Evolutionary conservation across 1,140 invertebrate genomes (phyloP), one percentile per base, ranked within the genome.

Genomic region (Drosophila ogumai): DNA sequence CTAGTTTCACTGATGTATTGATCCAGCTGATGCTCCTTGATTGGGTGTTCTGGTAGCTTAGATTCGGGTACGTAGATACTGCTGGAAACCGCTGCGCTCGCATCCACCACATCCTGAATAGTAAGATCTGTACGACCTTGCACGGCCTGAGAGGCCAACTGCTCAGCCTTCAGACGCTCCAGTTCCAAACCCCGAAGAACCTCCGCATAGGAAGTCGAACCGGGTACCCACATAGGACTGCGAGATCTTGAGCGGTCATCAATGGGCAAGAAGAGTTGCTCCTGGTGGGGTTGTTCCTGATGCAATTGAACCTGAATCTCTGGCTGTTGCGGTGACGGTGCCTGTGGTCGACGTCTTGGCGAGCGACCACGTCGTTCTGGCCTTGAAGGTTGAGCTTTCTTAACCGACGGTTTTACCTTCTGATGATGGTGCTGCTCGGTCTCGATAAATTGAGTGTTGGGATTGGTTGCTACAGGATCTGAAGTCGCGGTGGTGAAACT

Each of bases 161-260:
- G 66, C 25, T 81, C 90, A 7, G 86, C 85, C 36, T 75, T 72
- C 19, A 90, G 44, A 1, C 91, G 85, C 55, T 91, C 88, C 17
- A 92, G 34, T 79, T 93, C 93, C 44, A 93, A 90, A 49, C 96
- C 96, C 54, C 94, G 94, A 10, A 97, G 93, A 64, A 97, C 95
- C 91, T 97, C 96, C 7, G 96, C 96, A 90, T 97, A 97, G 32
- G 96, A 95, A 13, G 95, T 95, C 12, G 95, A 95, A 34, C 96
- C 96, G 0, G 95, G 95, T 9, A 93, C 82, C 96, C 96, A 96
- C 69, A 96, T 94, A 15, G 96, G 96, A 92, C 96, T 96, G 13
- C 94, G 94, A 4, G 96, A 96, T 69, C 95, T 93, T 17, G 91
- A 91, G 66, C 94, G 91, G 41, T 91, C 78, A 36, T 93, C 90